A percentile compares a stretch with the other conserved stretches of the same genome.
These are phyloP conservation scores for Bimastos eiseni DNA, from an alignment of 2,888 invertebrate species.

Conservation along the genomic window DNA sequence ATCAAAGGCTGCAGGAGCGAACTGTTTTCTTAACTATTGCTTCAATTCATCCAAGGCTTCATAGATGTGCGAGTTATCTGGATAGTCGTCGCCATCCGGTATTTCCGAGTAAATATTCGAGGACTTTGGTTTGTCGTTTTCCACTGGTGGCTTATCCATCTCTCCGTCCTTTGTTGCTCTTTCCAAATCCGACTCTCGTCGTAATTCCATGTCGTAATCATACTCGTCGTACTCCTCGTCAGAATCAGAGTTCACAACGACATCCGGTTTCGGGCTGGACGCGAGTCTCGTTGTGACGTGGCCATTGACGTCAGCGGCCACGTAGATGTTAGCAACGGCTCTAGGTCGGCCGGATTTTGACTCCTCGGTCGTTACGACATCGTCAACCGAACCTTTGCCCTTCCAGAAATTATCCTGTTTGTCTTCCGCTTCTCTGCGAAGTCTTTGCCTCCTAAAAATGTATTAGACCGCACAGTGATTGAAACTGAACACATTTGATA, in stretches of 20 bases:
- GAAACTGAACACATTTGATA: too few relatives aligned
- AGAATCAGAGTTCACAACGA: background rate
- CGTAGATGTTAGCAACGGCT: constrained; percentile 15
- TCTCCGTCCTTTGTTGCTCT: background rate
- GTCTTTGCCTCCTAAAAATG: background rate
- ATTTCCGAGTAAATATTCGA: constrained; percentile 8
- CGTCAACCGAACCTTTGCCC: background rate
- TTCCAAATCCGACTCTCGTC: background rate
- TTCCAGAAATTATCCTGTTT: background rate
- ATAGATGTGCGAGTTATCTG: background rate
- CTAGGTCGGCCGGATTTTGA: background rate
- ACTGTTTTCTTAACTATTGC: background rate
- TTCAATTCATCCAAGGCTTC: background rate
- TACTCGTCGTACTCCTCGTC: background rate
- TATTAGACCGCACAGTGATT: background rate
- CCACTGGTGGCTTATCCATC: background rate
- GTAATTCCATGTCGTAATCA: background rate
- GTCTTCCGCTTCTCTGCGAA: background rate
- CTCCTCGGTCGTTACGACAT: background rate
- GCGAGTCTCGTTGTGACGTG: background rate
- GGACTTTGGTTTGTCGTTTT: background rate
- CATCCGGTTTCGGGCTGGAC: background rate
- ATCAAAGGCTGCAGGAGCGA: background rate
- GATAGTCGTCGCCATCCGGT: background rate
- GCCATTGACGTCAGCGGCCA: background rate